Percentiles rank a stretch among this genome's conserved stretches.
Conservation (phyloP, 2,888 invertebrate genomes). For the Parelbella ahira region DNA sequence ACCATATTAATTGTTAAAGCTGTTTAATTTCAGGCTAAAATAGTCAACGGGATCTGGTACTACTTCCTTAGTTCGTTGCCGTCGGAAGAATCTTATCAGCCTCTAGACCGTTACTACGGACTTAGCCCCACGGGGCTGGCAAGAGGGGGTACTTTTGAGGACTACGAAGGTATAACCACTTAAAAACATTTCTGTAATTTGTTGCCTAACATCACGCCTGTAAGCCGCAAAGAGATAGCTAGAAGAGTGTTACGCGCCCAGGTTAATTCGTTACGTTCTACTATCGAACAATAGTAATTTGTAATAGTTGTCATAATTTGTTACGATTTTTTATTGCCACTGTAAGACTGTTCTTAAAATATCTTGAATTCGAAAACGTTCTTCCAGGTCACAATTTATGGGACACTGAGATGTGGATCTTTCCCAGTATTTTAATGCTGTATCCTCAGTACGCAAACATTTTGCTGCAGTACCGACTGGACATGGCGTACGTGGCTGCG, state of each 20-base stretch:
- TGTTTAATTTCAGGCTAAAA: slow-evolving; percentile 57
- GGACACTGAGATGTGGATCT: slow-evolving; percentile 84
- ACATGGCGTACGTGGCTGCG: slow-evolving; percentile 69
- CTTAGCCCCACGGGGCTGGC: slow-evolving; percentile 81
- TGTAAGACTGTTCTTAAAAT: too few relatives aligned
- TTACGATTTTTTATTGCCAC: too few relatives aligned
- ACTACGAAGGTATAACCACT: slow-evolving; percentile 75
- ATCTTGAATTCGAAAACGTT: too few relatives aligned
- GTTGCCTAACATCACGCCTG: too few relatives aligned
- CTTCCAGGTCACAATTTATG: slow-evolving; percentile 81
- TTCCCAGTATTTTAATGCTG: slow-evolving; percentile 75
- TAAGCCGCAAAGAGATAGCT: too few relatives aligned
- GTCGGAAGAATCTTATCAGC: slow-evolving; percentile 65
- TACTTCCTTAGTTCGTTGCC: slow-evolving; percentile 80
- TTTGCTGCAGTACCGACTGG: slow-evolving; percentile 75
- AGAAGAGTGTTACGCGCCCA: too few relatives aligned
- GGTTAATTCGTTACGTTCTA: too few relatives aligned
- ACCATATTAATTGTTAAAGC: too few relatives aligned
- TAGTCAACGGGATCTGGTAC: slow-evolving; percentile 80
- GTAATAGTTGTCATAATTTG: too few relatives aligned
- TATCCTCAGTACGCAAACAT: slow-evolving; percentile 69
- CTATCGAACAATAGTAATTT: too few relatives aligned
- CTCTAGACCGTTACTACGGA: slow-evolving; percentile 69
- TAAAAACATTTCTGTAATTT: too few relatives aligned
- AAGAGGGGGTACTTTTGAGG: slow-evolving; percentile 70